A percentile compares a stretch with the other conserved stretches of the same genome.
Conservation (phyloP, 2,888 invertebrate species). For the Alloscopus bannaensis region DNA sequence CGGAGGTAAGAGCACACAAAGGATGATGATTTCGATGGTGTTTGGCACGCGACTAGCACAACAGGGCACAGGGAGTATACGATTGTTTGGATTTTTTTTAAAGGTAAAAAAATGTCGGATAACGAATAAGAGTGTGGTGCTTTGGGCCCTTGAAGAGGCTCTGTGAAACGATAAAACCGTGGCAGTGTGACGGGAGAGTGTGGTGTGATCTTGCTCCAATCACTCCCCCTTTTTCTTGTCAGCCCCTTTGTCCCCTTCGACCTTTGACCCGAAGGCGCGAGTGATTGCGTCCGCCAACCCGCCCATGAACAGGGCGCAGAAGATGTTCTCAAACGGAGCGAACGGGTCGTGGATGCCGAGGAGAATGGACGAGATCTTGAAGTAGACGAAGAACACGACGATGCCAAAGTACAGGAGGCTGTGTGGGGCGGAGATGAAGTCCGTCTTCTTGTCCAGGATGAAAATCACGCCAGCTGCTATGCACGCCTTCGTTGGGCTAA, state of each 20-base stretch:
- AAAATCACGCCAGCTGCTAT: constrained; percentile 96
- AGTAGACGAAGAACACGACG: constrained; percentile 97
- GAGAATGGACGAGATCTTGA: constrained; percentile 95
- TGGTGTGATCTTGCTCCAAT: too few species aligned
- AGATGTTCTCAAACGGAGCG: constrained; percentile 98
- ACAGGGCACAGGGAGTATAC: too few species aligned
- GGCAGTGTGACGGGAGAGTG: too few species aligned
- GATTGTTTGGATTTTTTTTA: too few species aligned
- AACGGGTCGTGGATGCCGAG: constrained; percentile 99
- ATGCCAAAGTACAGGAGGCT: constrained; percentile 98
- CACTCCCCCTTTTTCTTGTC: constrained; percentile 48
- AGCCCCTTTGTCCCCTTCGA: constrained; percentile 58
- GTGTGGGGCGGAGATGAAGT: constrained; percentile 96
- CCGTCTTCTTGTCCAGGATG: constrained; percentile 97
- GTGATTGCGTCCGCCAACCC: constrained; percentile 99
- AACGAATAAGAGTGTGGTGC: too few species aligned
- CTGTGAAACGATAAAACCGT: too few species aligned
- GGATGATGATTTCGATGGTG: too few species aligned
- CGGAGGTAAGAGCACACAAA: too few species aligned
- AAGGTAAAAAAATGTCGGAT: too few species aligned
- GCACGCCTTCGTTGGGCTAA: constrained; percentile 96
- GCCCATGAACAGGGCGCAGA: constrained; percentile 97
- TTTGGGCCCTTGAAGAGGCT: too few species aligned
- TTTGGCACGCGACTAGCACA: too few species aligned
- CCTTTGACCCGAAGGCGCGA: constrained; percentile 83